phyloP scores from a whole-genome alignment of 2,888 invertebrate genomes.

The Alentia gelatinosa region DNA sequence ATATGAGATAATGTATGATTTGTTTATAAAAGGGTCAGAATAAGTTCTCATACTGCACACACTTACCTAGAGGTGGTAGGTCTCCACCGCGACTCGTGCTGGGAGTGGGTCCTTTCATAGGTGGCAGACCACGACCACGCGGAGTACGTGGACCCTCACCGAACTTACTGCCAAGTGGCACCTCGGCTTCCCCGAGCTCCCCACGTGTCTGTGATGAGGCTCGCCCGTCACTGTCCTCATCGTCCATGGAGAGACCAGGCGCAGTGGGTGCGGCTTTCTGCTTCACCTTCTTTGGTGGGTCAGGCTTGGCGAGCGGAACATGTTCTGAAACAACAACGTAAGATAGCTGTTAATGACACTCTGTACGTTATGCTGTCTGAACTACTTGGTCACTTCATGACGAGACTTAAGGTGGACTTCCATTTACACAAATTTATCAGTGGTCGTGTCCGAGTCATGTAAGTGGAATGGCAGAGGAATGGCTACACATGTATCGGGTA shows the following conservation, averaged over 20 bases:
- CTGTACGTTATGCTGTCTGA: background rate
- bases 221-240: background rate
- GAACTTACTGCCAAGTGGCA: conserved; percentile 70
- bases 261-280: background rate
- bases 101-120: background rate
- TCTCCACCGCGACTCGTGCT: background rate
- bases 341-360: no score
- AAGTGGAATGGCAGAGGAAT: background rate
- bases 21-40: no score
- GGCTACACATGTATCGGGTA: background rate
- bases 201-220: background rate
- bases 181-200: conserved; percentile 60
- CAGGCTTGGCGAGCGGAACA: background rate
- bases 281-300: background rate
- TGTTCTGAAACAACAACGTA: background rate
- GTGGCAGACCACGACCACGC: background rate
- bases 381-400: background rate
- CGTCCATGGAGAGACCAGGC: background rate
- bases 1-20: background rate
- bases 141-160: conserved; percentile 61
- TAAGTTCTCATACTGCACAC: no score
- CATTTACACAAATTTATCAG: background rate
- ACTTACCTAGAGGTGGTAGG: conserved; percentile 36
- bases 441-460: background rate
- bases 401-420: background rate